A percentile compares a stretch with the other conserved stretches of the same genome.
These are phyloP conservation scores for Tragelaphus imberbis DNA, from an alignment of 2,113 vertebrate genomes.

Conservation along the genomic window DNA sequence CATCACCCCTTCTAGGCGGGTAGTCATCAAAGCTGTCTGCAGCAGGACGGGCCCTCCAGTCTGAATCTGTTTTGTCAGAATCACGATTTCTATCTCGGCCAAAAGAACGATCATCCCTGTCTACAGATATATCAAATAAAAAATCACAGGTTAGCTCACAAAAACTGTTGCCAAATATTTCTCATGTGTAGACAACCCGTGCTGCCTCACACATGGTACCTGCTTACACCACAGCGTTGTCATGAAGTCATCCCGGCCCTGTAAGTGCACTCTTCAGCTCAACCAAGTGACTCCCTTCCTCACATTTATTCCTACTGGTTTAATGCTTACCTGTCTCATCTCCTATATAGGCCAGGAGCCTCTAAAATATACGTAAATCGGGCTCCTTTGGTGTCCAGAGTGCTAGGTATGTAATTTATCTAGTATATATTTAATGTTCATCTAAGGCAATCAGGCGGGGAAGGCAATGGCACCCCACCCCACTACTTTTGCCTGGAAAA, in stretches of 20 bases:
- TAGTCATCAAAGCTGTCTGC: constrained; percentile 84
- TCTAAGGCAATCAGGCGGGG: not conserved
- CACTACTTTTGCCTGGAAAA: no score
- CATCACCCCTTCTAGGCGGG: constrained; percentile 85
- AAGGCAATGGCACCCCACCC: no score
- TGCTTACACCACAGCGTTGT: not conserved
- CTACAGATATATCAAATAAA: constrained; percentile 67
- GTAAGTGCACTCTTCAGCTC: not conserved
- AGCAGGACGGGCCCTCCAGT: constrained; percentile 91
- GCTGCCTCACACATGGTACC: no score
- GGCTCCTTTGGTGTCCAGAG: not conserved
- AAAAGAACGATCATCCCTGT: constrained; percentile 88
- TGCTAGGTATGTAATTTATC: not conserved
- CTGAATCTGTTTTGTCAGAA: constrained; percentile 92
- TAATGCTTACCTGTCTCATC: not conserved
- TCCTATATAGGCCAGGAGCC: not conserved
- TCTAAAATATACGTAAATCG: not conserved
- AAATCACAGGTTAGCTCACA: not conserved
- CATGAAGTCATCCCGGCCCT: not conserved
- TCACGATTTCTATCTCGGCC: constrained; percentile 88
- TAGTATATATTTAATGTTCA: not conserved
- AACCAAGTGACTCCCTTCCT: not conserved
- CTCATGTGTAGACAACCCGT: not conserved
- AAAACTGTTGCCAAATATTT: not conserved
- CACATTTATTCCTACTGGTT: not conserved